Percentiles rank a stretch among this genome's conserved stretches.
phyloP scores from a whole-genome alignment of 1,140 invertebrate species.

The Vanessa tameamea region DNA sequence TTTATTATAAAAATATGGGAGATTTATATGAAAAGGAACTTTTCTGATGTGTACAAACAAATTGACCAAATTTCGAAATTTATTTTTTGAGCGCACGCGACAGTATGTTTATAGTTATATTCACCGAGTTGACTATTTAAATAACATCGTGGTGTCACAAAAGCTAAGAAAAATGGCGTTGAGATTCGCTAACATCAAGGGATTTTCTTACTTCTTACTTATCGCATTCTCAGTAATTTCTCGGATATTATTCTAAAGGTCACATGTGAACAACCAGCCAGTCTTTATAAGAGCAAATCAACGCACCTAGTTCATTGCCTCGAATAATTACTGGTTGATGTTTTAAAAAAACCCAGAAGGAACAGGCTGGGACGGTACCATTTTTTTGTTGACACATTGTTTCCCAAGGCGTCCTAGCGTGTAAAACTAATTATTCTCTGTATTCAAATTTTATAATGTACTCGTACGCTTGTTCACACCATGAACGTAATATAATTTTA shows the following conservation, averaged over 20 bases:
- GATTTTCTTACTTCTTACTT: conserved; percentile 26
- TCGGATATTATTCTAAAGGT: conserved; percentile 61
- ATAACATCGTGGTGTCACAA: neutral
- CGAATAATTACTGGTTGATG: conserved; percentile 65
- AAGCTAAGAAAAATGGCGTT: neutral
- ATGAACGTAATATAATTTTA: neutral
- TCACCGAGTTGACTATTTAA: neutral
- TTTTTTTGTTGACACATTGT: conserved; percentile 40
- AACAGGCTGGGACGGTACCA: conserved; percentile 38
- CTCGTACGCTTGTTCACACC: neutral
- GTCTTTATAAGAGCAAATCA: conserved; percentile 57
- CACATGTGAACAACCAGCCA: conserved; percentile 69
- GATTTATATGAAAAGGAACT: too few relatives aligned
- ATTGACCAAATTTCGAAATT: too few relatives aligned
- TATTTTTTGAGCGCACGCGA: too few relatives aligned
- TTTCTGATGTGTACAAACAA: too few relatives aligned
- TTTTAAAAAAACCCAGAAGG: conserved; percentile 46
- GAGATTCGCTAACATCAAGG: conserved; percentile 14
- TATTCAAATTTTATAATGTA: conserved; percentile 4
- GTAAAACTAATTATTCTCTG: conserved; percentile 16
- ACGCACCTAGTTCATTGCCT: conserved; percentile 61
- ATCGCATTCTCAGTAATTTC: conserved; percentile 49
- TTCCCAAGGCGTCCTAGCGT: conserved; percentile 14
- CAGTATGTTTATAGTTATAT: neutral
- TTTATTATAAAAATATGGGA: too few relatives aligned